Conservation (phyloP, 2,797 vertebrate genomes). For the Sorex maritimensis region DNA sequence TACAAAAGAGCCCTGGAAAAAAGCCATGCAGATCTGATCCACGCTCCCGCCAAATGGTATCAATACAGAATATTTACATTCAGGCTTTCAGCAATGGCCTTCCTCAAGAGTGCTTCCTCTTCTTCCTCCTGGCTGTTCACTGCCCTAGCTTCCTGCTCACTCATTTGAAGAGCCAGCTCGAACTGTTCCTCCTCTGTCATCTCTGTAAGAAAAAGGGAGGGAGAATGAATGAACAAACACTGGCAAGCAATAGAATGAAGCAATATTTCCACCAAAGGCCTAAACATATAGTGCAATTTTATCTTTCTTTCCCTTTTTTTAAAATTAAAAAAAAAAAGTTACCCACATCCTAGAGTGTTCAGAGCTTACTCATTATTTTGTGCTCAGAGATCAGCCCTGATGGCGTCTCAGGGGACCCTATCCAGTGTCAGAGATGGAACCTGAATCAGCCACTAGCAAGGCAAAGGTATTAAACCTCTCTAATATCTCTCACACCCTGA, state of each 20-base stretch:
- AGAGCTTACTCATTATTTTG: too few species aligned
- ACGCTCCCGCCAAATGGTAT: slow-evolving; percentile 82
- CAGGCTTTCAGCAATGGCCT: slow-evolving; percentile 96
- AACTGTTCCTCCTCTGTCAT: slow-evolving; percentile 98
- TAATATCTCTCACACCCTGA: too few species aligned
- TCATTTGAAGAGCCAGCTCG: slow-evolving; percentile 95
- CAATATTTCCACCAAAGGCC: slow-evolving; percentile 56
- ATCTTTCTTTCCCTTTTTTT: too few species aligned
- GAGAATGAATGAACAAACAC: slow-evolving; percentile 28
- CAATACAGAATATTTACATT: slow-evolving; percentile 91
- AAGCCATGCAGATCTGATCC: slow-evolving; percentile 60
- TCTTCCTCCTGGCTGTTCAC: slow-evolving; percentile 92
- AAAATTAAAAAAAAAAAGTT: too few species aligned
- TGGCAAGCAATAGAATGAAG: slow-evolving; percentile 53
- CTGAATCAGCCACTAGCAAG: too few species aligned
- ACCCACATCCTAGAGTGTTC: too few species aligned
- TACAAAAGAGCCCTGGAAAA: slow-evolving; percentile 51
- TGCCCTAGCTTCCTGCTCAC: slow-evolving; percentile 94
- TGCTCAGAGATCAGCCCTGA: too few species aligned
- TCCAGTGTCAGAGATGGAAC: too few species aligned
- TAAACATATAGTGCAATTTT: too few species aligned
- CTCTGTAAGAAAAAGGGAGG: slow-evolving; percentile 89
- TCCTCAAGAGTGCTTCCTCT: slow-evolving; percentile 95
- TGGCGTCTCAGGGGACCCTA: too few species aligned
- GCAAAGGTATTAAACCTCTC: too few species aligned